These are phyloP conservation scores for Capitulum mitella DNA, from an alignment of 2,888 invertebrate genomes.

Conservation along the genomic window DNA sequence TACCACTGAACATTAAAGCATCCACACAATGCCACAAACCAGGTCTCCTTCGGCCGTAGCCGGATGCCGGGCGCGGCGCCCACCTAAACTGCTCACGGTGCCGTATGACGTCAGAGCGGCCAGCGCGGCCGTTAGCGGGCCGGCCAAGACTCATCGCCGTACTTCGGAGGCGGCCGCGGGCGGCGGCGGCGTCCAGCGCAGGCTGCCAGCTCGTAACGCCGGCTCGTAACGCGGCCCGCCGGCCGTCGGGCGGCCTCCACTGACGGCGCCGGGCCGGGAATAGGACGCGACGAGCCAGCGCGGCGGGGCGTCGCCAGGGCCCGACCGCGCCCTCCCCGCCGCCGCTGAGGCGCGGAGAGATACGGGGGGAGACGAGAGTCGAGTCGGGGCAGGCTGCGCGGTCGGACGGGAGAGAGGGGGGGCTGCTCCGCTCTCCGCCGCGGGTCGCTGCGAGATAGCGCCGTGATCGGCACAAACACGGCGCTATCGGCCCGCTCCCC, in stretches of 20 bases:
- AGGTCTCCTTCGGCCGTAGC: too few relatives aligned
- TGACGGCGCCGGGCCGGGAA: too few relatives aligned
- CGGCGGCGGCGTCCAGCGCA: neutral
- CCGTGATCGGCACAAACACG: neutral
- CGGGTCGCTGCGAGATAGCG: neutral
- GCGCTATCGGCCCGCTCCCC: neutral
- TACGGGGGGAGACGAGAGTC: too few relatives aligned
- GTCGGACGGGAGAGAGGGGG: neutral
- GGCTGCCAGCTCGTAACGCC: constrained; percentile 3
- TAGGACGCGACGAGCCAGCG: too few relatives aligned
- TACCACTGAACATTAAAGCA: neutral
- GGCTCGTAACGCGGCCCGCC: neutral
- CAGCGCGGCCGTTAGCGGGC: neutral
- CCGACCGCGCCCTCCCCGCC: too few relatives aligned
- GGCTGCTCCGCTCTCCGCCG: neutral
- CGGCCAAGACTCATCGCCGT: too few relatives aligned
- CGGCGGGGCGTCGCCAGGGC: too few relatives aligned
- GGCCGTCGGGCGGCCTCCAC: too few relatives aligned
- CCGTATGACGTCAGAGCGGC: neutral
- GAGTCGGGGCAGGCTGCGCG: neutral
- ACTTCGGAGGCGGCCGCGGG: neutral
- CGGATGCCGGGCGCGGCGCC: neutral
- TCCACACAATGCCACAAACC: too few relatives aligned
- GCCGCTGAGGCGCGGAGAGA: too few relatives aligned
- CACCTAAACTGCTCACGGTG: neutral